Conservation (phyloP, 2,113 vertebrate species). For the Leucopsar rothschildi region DNA sequence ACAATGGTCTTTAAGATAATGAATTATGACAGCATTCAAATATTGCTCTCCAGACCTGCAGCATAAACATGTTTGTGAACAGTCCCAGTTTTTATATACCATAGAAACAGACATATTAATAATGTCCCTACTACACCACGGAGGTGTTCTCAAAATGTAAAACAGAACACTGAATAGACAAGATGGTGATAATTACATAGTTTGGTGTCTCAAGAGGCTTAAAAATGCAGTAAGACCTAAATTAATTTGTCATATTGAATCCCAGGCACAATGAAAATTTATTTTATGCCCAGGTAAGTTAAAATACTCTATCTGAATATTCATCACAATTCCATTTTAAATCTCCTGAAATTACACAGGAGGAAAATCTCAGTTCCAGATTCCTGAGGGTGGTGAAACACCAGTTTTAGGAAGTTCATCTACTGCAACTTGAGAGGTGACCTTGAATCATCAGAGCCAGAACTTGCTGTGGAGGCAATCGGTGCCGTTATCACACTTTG, state of each 20-base stretch:
- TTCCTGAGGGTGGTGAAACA: background rate
- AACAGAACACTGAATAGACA: background rate
- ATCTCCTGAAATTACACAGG: background rate
- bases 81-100: background rate
- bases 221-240: background rate
- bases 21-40: background rate
- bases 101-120: background rate
- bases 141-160: background rate
- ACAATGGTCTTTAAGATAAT: background rate
- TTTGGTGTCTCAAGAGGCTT: background rate
- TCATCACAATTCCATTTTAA: background rate
- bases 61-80: background rate
- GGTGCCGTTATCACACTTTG: background rate
- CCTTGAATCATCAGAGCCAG: slow-evolving; percentile 30
- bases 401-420: background rate
- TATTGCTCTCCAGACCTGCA: background rate
- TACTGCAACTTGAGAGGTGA: slow-evolving; percentile 49
- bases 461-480: background rate
- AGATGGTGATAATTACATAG: background rate
- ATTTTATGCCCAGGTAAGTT: background rate
- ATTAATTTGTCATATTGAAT: slow-evolving; percentile 5
- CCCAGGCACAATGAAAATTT: background rate
- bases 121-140: background rate
- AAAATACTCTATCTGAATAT: background rate
- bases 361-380: background rate